These are phyloP conservation scores for Emydura subglobosa DNA, from an alignment of 2,113 vertebrate genomes.

Conservation along the genomic window DNA sequence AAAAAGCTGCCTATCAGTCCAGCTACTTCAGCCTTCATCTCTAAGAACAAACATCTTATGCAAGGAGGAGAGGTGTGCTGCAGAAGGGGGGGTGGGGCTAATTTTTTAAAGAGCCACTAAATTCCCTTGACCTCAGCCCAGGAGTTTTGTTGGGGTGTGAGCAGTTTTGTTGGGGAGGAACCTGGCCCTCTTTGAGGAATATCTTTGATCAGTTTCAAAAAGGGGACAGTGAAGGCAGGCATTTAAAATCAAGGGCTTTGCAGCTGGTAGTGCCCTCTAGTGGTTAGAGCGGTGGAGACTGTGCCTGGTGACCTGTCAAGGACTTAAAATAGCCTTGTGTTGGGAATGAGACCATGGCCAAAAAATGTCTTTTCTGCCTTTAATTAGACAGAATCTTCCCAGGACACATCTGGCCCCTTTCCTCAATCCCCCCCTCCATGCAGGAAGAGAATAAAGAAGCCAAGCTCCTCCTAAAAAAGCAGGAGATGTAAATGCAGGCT, in stretches of 20 bases:
- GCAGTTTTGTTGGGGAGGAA: too few relatives aligned
- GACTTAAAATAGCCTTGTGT: neutral
- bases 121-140: neutral
- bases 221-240: neutral
- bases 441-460: rapidly evolving
- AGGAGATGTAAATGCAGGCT: neutral
- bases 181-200: neutral
- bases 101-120: neutral
- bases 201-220: neutral
- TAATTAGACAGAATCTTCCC: neutral
- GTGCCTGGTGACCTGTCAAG: neutral
- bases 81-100: neutral
- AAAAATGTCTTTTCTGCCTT: neutral
- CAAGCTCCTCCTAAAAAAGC: neutral
- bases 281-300: neutral
- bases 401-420: neutral
- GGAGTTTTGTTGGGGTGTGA: neutral
- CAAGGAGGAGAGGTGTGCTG: neutral
- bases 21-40: neutral
- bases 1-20: neutral
- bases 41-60: neutral
- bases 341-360: neutral
- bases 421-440: rapidly evolving
- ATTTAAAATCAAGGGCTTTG: neutral
- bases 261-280: neutral